Conservation (phyloP, 2,113 vertebrate species). For the Himantopus leucocephalus region DNA sequence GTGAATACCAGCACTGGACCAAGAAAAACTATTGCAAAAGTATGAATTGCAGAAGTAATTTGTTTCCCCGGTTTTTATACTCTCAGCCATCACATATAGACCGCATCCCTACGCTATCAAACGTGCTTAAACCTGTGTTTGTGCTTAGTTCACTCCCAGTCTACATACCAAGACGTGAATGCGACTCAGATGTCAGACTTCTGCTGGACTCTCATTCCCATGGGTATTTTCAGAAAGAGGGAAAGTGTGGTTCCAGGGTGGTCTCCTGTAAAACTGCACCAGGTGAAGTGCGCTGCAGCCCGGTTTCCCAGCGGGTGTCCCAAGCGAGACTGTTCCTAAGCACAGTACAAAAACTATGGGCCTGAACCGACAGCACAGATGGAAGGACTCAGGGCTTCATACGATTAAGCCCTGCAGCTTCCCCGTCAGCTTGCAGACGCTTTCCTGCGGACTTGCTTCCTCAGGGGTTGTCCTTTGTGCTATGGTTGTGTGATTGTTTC, state of each 20-base stretch:
- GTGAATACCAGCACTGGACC: neutral
- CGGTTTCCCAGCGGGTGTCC: neutral
- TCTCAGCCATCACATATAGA: neutral
- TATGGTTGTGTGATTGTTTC: neutral
- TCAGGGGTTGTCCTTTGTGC: neutral
- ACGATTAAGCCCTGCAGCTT: neutral
- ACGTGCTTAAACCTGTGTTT: neutral
- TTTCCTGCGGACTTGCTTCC: neutral
- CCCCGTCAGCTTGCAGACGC: neutral
- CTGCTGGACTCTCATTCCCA: neutral
- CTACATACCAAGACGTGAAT: neutral
- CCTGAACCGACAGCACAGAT: neutral
- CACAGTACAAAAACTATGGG: neutral
- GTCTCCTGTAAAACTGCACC: neutral
- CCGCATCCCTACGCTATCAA: accelerated
- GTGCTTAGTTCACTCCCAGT: neutral
- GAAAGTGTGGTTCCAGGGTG: neutral
- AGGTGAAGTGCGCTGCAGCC: neutral
- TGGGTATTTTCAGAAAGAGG: neutral
- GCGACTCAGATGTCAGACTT: neutral
- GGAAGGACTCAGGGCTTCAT: neutral
- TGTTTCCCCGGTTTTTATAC: neutral
- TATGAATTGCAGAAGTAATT: neutral
- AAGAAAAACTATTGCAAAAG: neutral
- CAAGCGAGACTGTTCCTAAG: neutral